phyloP scores from a whole-genome alignment of 2,113 vertebrate genomes.

The Osmerus mordax region DNA sequence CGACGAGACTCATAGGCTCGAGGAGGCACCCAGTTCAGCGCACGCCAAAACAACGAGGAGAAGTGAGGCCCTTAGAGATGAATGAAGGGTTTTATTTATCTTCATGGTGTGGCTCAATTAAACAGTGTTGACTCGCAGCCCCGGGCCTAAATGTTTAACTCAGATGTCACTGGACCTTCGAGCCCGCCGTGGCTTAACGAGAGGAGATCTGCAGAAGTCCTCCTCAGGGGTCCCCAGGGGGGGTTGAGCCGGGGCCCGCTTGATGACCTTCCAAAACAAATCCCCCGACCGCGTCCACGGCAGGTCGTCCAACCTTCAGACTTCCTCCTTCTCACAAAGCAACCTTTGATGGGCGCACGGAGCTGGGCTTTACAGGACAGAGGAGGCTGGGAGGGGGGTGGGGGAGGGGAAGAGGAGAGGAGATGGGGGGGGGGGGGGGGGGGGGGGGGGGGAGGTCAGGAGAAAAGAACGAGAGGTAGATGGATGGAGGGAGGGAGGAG shows the following conservation, averaged over 20 bases:
- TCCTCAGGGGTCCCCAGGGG: constrained; percentile 34
- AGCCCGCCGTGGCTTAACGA: constrained; percentile 38
- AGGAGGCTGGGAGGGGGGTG: not conserved
- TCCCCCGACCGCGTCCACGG: constrained; percentile 41
- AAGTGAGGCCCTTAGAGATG: too few species aligned
- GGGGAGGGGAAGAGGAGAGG: constrained; percentile 13
- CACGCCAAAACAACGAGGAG: too few species aligned
- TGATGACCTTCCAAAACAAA: constrained; percentile 61
- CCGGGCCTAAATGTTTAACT: constrained; percentile 57
- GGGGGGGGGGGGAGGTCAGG: not conserved
- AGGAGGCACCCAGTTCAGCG: too few species aligned
- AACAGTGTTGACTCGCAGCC: constrained; percentile 37
- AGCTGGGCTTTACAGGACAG: constrained; percentile 12
- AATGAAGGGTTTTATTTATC: too few species aligned
- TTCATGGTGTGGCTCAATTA: constrained; percentile 47
- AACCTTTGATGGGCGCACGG: constrained; percentile 47
- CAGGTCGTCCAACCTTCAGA: constrained; percentile 46
- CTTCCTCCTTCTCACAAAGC: constrained; percentile 51
- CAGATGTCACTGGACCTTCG: constrained; percentile 62
- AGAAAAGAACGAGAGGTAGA: not conserved
- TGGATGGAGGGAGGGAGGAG: not conserved
- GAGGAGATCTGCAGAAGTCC: constrained; percentile 37
- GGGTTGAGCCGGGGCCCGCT: constrained; percentile 41
- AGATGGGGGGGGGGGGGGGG: too few species aligned
- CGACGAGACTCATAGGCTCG: too few species aligned